Conservation (phyloP, 2,797 vertebrate genomes). For the Manis crassicaudata region DNA sequence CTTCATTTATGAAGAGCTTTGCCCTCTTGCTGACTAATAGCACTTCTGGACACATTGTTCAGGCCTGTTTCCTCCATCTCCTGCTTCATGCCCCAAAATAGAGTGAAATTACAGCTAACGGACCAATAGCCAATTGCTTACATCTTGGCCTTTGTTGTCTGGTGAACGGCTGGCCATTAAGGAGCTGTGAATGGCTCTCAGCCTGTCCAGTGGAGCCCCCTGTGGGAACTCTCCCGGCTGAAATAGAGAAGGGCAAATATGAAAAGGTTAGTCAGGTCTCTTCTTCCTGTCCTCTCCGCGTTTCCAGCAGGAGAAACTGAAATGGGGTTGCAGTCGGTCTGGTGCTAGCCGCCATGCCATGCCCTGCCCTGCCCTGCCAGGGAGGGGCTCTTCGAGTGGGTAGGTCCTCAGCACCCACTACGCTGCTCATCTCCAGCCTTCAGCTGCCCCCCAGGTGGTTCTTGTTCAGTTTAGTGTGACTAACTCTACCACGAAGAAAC, state of each 20-base stretch:
- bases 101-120: slow-evolving; percentile 37
- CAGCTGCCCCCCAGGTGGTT: neutral
- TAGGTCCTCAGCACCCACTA: neutral
- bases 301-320: neutral
- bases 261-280: neutral
- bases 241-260: neutral
- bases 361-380: neutral
- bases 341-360: too few relatives aligned
- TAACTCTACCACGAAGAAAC: neutral
- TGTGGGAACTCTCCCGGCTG: neutral
- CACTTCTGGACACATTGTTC: neutral
- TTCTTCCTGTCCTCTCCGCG: neutral
- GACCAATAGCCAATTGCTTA: neutral
- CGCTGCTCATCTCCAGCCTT: neutral
- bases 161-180: neutral
- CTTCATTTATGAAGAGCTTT: neutral
- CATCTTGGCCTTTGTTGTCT: slow-evolving; percentile 38
- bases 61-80: slow-evolving; percentile 11
- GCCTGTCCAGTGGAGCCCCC: neutral
- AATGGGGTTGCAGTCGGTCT: neutral
- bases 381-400: neutral
- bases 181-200: slow-evolving; percentile 3
- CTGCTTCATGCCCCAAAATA: neutral
- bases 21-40: neutral
- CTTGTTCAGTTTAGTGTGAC: neutral